phyloP scores from a whole-genome alignment of 2,888 invertebrate species.

The Beris morrisii region DNA sequence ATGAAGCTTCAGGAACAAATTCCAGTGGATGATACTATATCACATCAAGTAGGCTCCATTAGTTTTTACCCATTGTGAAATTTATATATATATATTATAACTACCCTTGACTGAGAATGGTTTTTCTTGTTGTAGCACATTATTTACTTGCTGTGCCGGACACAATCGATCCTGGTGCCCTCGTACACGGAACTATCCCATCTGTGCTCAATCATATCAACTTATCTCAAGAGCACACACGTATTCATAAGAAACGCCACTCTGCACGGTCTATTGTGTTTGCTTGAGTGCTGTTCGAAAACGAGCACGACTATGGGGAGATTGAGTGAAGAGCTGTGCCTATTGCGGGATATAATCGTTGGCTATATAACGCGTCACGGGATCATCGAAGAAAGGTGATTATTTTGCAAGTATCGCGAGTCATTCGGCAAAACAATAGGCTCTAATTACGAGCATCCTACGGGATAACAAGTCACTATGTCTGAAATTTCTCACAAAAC shows the following conservation, averaged over 20 bases:
- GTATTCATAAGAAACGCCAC: conserved; percentile 56
- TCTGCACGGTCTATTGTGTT: conserved; percentile 53
- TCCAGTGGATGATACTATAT: conserved; percentile 73
- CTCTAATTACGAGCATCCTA: too few species aligned
- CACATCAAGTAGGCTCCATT: conserved; percentile 60
- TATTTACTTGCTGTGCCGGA: conserved; percentile 56
- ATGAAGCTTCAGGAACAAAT: conserved; percentile 68
- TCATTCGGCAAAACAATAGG: too few species aligned
- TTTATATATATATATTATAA: not conserved
- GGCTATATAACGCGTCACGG: conserved; percentile 55
- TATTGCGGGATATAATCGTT: conserved; percentile 54
- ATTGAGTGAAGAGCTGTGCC: conserved; percentile 54
- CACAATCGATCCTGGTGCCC: conserved; percentile 55
- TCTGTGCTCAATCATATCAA: conserved; percentile 52
- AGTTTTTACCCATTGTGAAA: conserved; percentile 8
- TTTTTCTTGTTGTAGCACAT: conserved; percentile 47
- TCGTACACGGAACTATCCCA: conserved; percentile 52
- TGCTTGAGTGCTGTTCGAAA: conserved; percentile 55
- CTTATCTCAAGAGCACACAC: conserved; percentile 56
- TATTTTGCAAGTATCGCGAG: conserved; percentile 1
- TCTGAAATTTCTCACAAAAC: too few species aligned
- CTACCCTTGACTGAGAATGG: not conserved
- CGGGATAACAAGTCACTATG: too few species aligned
- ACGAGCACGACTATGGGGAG: conserved; percentile 56
- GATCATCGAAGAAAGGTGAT: conserved; percentile 55